Percentiles rank a stretch among this genome's conserved stretches.
Evolutionary conservation across 2,888 invertebrate genomes (phyloP).

Genomic region (Eulithis prunata): DNA sequence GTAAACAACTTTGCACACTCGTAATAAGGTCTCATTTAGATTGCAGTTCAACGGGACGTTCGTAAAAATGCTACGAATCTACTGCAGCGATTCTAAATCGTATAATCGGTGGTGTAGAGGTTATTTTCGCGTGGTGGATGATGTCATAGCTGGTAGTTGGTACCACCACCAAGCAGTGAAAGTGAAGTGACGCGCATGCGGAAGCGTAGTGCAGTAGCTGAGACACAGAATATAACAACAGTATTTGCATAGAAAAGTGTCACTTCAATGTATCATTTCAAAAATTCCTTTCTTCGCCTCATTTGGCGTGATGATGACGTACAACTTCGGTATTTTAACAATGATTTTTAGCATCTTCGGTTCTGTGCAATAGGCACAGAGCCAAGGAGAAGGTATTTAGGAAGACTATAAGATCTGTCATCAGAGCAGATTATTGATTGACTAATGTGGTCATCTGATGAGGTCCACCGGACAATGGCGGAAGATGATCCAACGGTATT

Average conservation of each 20-base stretch:
- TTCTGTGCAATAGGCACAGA: too few species aligned
- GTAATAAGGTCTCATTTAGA: slow-evolving; percentile 53
- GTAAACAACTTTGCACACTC: slow-evolving; percentile 49
- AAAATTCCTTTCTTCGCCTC: too few species aligned
- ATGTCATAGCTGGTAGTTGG: slow-evolving; percentile 52
- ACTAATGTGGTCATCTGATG: too few species aligned
- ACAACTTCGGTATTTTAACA: too few species aligned
- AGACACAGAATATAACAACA: slow-evolving; percentile 28
- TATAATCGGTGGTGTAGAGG: slow-evolving; percentile 53
- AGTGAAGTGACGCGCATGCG: slow-evolving; percentile 75
- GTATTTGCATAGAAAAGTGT: neutral
- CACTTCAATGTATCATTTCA: neutral
- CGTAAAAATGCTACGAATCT: slow-evolving; percentile 47
- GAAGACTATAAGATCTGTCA: too few species aligned
- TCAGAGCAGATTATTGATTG: too few species aligned
- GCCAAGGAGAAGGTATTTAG: too few species aligned
- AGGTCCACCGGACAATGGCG: too few species aligned
- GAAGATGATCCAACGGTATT: too few species aligned
- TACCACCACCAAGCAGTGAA: slow-evolving; percentile 59
- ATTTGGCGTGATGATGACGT: too few species aligned
- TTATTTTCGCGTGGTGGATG: slow-evolving; percentile 44
- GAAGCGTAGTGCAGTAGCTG: slow-evolving; percentile 72
- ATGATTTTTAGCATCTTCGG: too few species aligned
- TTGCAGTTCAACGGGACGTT: slow-evolving; percentile 47
- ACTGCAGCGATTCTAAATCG: slow-evolving; percentile 48